These are phyloP conservation scores for Lophotis ruficrista DNA, from an alignment of 2,113 vertebrate species.

Conservation along the genomic window DNA sequence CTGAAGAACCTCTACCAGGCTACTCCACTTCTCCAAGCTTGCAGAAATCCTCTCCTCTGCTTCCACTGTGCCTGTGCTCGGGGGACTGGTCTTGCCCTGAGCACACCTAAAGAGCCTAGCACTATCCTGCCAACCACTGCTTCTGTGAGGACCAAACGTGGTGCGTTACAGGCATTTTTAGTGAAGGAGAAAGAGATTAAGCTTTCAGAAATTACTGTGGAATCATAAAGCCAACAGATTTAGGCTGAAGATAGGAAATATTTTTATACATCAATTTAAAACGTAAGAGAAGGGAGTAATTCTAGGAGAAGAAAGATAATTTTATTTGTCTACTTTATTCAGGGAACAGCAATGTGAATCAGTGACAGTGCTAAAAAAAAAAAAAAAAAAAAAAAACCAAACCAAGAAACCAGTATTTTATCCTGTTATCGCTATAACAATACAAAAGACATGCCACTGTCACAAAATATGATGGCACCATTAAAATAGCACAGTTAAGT, in stretches of 20 bases:
- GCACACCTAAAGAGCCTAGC: not conserved
- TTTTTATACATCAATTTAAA: no score
- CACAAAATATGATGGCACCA: not conserved
- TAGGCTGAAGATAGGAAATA: not conserved
- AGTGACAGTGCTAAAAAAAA: not conserved
- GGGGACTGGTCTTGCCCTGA: fast-evolving
- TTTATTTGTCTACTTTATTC: not conserved
- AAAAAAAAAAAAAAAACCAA: not conserved
- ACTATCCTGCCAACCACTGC: fast-evolving
- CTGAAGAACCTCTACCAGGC: not conserved
- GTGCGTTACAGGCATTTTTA: no score
- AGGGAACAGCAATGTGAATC: not conserved
- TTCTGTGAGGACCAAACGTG: fast-evolving
- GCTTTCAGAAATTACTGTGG: not conserved
- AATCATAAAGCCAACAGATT: not conserved
- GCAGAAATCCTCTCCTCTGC: not conserved
- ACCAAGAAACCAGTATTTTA: not conserved
- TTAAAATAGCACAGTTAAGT: not conserved
- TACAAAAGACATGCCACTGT: not conserved
- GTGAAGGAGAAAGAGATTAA: not conserved
- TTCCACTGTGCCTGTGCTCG: fast-evolving
- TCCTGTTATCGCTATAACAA: not conserved
- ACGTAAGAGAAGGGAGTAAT: not conserved
- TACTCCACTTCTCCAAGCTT: not conserved
- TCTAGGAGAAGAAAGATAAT: not conserved